Evolutionary conservation across 2,797 vertebrate species (phyloP).

Genomic region (Huso huso): DNA sequence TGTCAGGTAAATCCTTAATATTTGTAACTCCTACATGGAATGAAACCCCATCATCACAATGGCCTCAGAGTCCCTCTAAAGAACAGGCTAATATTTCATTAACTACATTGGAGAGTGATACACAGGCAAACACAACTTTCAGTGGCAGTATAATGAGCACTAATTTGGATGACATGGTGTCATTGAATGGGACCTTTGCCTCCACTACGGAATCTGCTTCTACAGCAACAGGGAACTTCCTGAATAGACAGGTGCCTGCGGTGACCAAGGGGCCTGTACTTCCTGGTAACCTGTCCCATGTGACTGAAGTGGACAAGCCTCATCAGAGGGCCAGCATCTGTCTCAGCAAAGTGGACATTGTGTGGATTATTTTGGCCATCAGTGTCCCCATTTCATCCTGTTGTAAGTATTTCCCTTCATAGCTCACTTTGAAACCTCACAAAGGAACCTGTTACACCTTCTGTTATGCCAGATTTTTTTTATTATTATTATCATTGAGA

Average conservation of each 20-base stretch:
- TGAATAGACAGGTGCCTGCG: conserved; percentile 76
- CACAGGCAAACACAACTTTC: not conserved
- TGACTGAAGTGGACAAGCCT: conserved; percentile 63
- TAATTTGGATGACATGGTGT: conserved; percentile 30
- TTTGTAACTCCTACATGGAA: not conserved
- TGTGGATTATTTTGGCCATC: conserved; percentile 93
- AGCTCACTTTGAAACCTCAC: not conserved
- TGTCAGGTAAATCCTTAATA: not conserved
- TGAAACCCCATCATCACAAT: not conserved
- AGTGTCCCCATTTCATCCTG: conserved; percentile 90
- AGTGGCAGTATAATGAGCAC: conserved; percentile 13
- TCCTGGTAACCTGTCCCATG: conserved; percentile 72
- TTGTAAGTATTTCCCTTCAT: conserved; percentile 71
- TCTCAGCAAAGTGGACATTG: conserved; percentile 88
- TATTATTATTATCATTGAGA: too few species aligned
- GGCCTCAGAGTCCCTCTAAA: conserved; percentile 31
- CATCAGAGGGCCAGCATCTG: conserved; percentile 77
- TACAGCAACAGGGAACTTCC: conserved; percentile 74
- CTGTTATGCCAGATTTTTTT: too few species aligned
- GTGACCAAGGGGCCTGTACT: conserved; percentile 71
- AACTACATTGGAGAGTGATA: conserved; percentile 21
- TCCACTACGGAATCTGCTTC: conserved; percentile 60
- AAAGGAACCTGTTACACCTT: too few species aligned
- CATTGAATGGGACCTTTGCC: conserved; percentile 40
- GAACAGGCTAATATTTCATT: conserved; percentile 31